Base-by-base conservation (phyloP, 92 coral and sea anemone species). In the Zoanthus sociatus region DNA sequence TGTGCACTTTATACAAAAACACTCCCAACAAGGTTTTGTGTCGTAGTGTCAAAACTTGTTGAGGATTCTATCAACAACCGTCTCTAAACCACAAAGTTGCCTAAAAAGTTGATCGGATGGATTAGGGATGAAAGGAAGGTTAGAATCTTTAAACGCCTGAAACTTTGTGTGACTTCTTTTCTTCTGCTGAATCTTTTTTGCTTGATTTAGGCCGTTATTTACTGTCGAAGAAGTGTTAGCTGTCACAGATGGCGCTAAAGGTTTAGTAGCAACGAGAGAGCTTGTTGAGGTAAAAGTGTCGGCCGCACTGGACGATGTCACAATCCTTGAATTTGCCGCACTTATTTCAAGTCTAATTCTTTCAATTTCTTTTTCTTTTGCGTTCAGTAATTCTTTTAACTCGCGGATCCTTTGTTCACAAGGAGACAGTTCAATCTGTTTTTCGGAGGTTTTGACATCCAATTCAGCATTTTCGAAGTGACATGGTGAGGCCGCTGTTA, bases 71-170 rank as follows among this genome's bases (percentile, higher is more conserved):
- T 81, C 85, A 17, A 64, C 85, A 46, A 81, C 85, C 70, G 66
- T 30, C 85, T 81, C 85, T 7, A 81, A 60, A 67, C 85, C 85
- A 81, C 55, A 81, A 14, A 81, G 85, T 30, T 81, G 85, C 21
- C 85, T 73, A 45, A 81, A 81, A 21, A 81, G 56, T 66, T 71
- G 73, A 81, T 81, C 85, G 12, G 85, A 81, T 81, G 85, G 60
- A 16, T 81, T 73, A 45, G 85, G 85, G 26, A 81, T 51, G 66
- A 81, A 81, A 10, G 75, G 75, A 16, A 81, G 32, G 30, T n/a
- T 5, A 45, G 74, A 12, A 66, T 12, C 44, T 8, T 37, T 20
- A 81, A 64, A 47, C 31, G 85, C 20, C 63, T 64, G 74, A 46
- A 18, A 61, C 13, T 12, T 66, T 47, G 47, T 81, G 73, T 64